Evolutionary conservation across 2,888 invertebrate species (phyloP), one percentile per base, ranked within the genome.

Genomic region (Lasioglossum calceatum): DNA sequence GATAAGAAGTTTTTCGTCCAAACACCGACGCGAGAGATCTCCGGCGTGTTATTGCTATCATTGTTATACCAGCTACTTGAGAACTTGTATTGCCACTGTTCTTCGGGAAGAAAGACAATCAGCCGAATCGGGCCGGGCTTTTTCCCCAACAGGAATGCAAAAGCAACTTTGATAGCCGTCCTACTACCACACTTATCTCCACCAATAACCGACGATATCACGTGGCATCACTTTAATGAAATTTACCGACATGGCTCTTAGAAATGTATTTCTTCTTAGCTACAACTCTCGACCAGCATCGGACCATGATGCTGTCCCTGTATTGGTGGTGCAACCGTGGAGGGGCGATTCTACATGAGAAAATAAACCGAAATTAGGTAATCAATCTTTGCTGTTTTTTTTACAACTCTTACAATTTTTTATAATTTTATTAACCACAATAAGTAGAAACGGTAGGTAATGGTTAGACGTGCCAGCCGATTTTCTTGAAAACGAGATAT

Each of bases 1-100:
- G 89, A 90, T 90, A 91, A 90, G 58, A 77, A 85, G 85, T 81
- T 85, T 88, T 85, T 90, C 82, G 75, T 82, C 79, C 47, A 54
- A 70, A 81, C 74, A 27, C 70, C 80, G 39, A 75, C 32, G 74
- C 32, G 74, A 76, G 70, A 23, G 36, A 73, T 70, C 73, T 47
- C 47, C 73, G 27, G 19, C 67, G 73, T 75, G 54, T 77, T 83
- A 79, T 77, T 79, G 79, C 87, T 67, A 61, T 86, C 71, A 54
- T 36, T 23, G 32, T 80, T 76, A 75, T 67, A 42, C 23, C 19
- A 42, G 77, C n/a, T 64, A 71, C 67, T 87, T 71, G 67, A 58
- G 86, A 81, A 82, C 74, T 77, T 32, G 77, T 61, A 47, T 87
- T 74, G 70, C 77, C 47, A 44, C 54, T 42, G 54, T 32, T 36